Percentiles rank a stretch among this genome's conserved stretches.
Evolutionary conservation across 1,140 invertebrate species (phyloP).

Genomic region (Leptinotarsa defecta): DNA sequence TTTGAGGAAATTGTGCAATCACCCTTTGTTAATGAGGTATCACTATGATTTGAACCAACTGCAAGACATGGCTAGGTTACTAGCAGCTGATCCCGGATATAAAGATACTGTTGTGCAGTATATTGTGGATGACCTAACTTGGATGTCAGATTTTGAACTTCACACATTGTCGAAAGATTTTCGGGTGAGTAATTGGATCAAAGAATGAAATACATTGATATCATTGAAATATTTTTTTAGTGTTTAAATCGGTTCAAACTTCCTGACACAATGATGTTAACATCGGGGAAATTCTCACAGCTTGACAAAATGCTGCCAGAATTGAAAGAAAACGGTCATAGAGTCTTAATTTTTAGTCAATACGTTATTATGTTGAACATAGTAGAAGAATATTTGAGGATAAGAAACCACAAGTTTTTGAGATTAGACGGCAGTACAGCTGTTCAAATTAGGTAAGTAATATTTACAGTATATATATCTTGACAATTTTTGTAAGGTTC

Average conservation of each 20-base stretch:
- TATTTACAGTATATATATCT: not conserved
- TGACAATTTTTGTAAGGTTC: too few species aligned
- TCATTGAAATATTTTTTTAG: conserved; percentile 41
- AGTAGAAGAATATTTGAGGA: conserved; percentile 79
- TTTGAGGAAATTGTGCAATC: conserved; percentile 86
- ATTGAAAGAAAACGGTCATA: conserved; percentile 73
- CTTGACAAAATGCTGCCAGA: conserved; percentile 78
- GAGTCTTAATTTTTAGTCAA: conserved; percentile 92
- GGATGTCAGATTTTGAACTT: conserved; percentile 91
- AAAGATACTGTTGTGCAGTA: conserved; percentile 81
- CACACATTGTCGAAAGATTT: conserved; percentile 74
- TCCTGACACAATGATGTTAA: conserved; percentile 72
- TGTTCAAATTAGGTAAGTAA: conserved; percentile 70
- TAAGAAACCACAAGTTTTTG: conserved; percentile 73
- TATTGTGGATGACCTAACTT: conserved; percentile 84
- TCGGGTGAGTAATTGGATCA: conserved; percentile 58
- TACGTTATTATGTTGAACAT: conserved; percentile 93
- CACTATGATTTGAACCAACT: conserved; percentile 78
- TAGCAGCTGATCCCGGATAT: conserved; percentile 74
- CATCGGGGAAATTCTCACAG: conserved; percentile 84
- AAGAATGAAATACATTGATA: not conserved
- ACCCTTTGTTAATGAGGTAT: conserved; percentile 80
- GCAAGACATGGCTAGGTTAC: conserved; percentile 70
- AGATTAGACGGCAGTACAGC: conserved; percentile 85
- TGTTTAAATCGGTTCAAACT: conserved; percentile 57